These are phyloP conservation scores for Palythoa grandiflora DNA, from an alignment of 92 coral and sea anemone genomes.

Conservation along the genomic window DNA sequence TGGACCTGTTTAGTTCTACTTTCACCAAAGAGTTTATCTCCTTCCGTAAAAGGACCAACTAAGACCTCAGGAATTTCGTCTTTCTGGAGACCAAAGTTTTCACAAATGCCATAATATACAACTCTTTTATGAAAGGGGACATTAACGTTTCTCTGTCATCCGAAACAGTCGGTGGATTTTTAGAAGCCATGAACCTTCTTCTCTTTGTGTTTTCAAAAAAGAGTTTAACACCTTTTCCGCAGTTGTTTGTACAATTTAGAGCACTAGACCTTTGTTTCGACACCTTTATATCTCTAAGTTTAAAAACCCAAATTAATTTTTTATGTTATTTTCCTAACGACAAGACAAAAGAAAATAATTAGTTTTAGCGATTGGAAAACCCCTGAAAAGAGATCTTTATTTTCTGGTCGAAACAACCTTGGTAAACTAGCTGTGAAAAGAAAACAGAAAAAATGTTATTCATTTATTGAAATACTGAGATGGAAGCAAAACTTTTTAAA, in stretches of 20 bases:
- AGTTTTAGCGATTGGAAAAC: not conserved
- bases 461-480: not conserved
- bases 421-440: not conserved
- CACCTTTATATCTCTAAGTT: not conserved
- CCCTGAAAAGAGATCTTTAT: not conserved
- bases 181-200: conserved; percentile 18
- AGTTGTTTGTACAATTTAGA: not conserved
- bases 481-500: too few species aligned
- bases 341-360: not conserved
- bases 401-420: not conserved
- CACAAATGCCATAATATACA: not conserved
- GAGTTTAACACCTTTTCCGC: not conserved
- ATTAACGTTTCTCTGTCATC: not conserved
- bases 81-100: not conserved
- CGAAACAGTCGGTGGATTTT: not conserved
- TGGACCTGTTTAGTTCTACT: not conserved
- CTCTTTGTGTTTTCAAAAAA: not conserved
- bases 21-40: not conserved
- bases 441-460: too few species aligned
- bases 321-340: not conserved
- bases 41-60: not conserved
- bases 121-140: not conserved
- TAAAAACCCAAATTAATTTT: not conserved
- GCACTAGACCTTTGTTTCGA: not conserved
- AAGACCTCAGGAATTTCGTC: conserved; percentile 17